phyloP scores from a whole-genome alignment of 2,888 invertebrate genomes.

The Sussaba pulchella region DNA sequence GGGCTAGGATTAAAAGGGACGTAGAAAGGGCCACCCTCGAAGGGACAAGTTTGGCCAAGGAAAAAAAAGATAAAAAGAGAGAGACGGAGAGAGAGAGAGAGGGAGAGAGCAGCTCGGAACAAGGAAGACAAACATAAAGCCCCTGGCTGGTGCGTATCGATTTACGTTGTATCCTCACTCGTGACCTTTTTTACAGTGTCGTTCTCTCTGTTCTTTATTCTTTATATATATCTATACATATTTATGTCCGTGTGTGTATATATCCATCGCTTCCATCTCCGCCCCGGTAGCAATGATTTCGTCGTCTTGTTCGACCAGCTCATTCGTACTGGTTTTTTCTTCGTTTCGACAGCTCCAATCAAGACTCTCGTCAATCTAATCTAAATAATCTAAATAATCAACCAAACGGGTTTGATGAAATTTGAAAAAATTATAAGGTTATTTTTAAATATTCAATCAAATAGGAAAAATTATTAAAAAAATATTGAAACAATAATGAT shows the following conservation, averaged over 20 bases:
- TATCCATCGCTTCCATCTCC: neutral
- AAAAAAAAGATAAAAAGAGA: slow-evolving; percentile 60
- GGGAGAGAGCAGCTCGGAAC: no score
- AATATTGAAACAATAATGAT: no score
- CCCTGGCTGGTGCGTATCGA: slow-evolving; percentile 75
- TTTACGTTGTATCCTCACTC: slow-evolving; percentile 73
- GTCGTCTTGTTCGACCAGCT: neutral
- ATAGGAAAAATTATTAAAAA: no score
- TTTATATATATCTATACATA: slow-evolving; percentile 18
- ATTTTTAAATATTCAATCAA: no score
- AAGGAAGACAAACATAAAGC: slow-evolving; percentile 72
- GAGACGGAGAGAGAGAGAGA: slow-evolving; percentile 46
- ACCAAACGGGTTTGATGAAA: no score
- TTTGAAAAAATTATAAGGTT: no score
- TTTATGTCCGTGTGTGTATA: neutral
- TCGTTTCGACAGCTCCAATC: neutral
- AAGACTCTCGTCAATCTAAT: no score
- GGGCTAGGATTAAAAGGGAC: slow-evolving; percentile 30
- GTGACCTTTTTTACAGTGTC: slow-evolving; percentile 59
- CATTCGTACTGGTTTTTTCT: neutral
- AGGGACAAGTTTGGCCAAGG: slow-evolving; percentile 55
- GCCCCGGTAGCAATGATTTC: no score
- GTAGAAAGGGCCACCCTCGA: slow-evolving; percentile 40
- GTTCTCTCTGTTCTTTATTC: slow-evolving; percentile 19
- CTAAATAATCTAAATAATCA: no score